Evolutionary conservation across 2,113 vertebrate genomes (phyloP).

Genomic region (Copsychus sechellarum): DNA sequence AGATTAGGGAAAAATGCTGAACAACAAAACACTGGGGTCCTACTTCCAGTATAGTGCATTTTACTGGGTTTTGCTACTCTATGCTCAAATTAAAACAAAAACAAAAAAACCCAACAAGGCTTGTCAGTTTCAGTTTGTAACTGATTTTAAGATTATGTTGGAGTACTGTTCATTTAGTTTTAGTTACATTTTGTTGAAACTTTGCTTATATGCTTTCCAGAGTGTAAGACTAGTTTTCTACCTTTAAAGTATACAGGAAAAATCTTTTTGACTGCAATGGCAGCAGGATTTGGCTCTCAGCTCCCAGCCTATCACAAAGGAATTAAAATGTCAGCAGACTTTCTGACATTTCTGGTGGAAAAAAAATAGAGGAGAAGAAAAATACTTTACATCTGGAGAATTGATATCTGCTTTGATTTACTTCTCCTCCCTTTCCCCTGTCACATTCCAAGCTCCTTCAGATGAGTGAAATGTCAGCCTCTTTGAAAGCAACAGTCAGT

Average conservation of each 20-base stretch:
- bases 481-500: slow-evolving; percentile 75
- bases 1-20: background rate
- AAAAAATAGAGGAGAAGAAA: slow-evolving; percentile 71
- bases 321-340: slow-evolving; percentile 79
- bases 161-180: background rate
- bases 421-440: slow-evolving; percentile 83
- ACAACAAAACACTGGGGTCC: background rate
- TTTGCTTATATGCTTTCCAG: background rate
- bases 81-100: background rate
- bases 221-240: background rate
- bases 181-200: background rate
- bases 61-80: background rate
- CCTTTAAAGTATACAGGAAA: background rate
- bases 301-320: slow-evolving; percentile 62
- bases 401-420: slow-evolving; percentile 83
- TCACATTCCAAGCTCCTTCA: slow-evolving; percentile 82
- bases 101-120: background rate
- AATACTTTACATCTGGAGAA: slow-evolving; percentile 86
- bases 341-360: slow-evolving; percentile 75
- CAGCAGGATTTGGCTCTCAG: slow-evolving; percentile 15
- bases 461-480: slow-evolving; percentile 81
- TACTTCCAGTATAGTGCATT: background rate
- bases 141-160: background rate
- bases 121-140: background rate
- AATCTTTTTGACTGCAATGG: background rate